A percentile compares a stretch with the other conserved stretches of the same genome.
phyloP scores from a whole-genome alignment of 2,113 vertebrate species.

The Ptyas mucosa region DNA sequence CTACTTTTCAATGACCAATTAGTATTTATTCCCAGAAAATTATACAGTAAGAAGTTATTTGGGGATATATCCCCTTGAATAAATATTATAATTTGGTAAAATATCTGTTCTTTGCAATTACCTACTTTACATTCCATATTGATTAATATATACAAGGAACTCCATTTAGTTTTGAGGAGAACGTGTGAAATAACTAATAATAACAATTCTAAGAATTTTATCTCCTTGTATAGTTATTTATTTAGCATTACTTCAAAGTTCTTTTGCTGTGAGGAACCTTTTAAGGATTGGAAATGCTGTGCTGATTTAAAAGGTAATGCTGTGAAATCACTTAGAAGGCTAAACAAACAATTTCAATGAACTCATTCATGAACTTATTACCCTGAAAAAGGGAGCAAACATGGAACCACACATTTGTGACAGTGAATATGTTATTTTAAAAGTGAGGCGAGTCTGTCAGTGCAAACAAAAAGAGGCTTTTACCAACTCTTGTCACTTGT shows the following conservation, averaged over 20 bases:
- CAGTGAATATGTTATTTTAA: slow-evolving; percentile 13
- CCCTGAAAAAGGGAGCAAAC: not conserved
- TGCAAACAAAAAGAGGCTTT: slow-evolving; percentile 3
- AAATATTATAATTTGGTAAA: not conserved
- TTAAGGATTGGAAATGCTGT: slow-evolving; percentile 46
- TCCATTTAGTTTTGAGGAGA: slow-evolving; percentile 30
- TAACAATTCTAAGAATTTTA: slow-evolving; percentile 45
- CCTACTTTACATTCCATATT: slow-evolving; percentile 15
- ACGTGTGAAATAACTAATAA: slow-evolving; percentile 38
- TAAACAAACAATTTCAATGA: slow-evolving; percentile 65
- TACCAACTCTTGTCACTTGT: not conserved
- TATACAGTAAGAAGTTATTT: slow-evolving; percentile 1
- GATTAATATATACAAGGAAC: slow-evolving; percentile 31
- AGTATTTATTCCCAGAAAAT: slow-evolving; percentile 46
- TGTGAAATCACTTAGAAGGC: slow-evolving; percentile 55
- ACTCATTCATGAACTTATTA: not conserved
- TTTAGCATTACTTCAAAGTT: slow-evolving; percentile 71
- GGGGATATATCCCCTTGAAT: slow-evolving; percentile 3
- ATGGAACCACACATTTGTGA: slow-evolving; percentile 10
- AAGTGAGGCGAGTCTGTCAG: not conserved
- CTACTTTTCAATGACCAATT: not conserved
- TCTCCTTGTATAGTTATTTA: slow-evolving; percentile 29
- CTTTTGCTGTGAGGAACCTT: slow-evolving; percentile 64
- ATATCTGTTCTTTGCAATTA: not conserved
- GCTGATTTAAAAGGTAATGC: slow-evolving; percentile 55